A percentile compares a stretch with the other conserved stretches of the same genome.
phyloP scores from a whole-genome alignment of 2,797 vertebrate species.

The Morus bassanus region DNA sequence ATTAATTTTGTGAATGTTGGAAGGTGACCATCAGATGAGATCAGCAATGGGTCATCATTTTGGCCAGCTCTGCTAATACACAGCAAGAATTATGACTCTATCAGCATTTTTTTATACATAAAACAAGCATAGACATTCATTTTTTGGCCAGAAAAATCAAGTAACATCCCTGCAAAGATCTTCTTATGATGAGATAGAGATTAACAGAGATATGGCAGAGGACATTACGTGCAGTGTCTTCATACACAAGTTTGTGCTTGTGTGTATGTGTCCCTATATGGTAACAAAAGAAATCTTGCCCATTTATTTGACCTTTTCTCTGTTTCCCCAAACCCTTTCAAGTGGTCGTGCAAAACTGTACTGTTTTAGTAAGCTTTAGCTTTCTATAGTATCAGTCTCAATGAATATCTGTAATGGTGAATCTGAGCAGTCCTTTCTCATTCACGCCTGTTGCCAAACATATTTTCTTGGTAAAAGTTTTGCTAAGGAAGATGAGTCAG shows the following conservation, averaged over 20 bases:
- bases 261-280: neutral
- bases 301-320: neutral
- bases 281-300: neutral
- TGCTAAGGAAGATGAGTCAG: neutral
- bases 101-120: accelerated
- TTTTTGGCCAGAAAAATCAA: neutral
- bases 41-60: neutral
- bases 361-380: neutral
- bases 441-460: neutral
- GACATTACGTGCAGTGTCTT: neutral
- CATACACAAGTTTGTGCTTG: neutral
- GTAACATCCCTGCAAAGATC: neutral
- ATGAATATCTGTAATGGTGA: neutral
- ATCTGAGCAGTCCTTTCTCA: neutral
- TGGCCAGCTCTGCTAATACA: neutral
- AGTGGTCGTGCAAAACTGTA: neutral
- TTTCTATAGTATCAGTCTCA: neutral
- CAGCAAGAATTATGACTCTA: neutral
- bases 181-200: neutral
- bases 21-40: neutral
- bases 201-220: neutral
- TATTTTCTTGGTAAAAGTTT: conserved; percentile 19
- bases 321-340: neutral
- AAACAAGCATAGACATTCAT: neutral
- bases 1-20: neutral